Evolutionary conservation across 2,113 vertebrate genomes (phyloP).

Genomic region (Lagenorhynchus albirostris): DNA sequence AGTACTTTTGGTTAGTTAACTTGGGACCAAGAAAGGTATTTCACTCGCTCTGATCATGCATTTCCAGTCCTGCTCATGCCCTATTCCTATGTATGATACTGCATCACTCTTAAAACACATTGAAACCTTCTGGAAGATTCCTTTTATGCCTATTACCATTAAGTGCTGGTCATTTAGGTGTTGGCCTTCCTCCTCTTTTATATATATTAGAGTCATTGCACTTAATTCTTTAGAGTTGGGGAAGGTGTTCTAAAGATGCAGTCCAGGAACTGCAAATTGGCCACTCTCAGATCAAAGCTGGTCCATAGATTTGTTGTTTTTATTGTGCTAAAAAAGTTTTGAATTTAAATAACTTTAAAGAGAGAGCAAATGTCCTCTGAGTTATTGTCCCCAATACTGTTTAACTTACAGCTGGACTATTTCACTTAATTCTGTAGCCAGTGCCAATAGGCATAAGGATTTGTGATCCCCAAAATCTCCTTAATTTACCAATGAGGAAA

Average conservation of each 20-base stretch:
- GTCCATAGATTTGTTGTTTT: neutral
- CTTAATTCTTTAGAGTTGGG: neutral
- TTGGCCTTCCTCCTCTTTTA: neutral
- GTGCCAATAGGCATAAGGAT: neutral
- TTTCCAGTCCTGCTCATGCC: neutral
- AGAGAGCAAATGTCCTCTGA: neutral
- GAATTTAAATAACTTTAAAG: neutral
- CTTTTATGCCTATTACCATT: neutral
- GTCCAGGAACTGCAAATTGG: neutral
- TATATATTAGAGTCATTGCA: neutral
- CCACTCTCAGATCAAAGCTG: neutral
- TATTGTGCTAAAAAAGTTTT: neutral
- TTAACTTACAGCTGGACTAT: neutral
- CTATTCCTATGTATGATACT: neutral
- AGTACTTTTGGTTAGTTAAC: neutral
- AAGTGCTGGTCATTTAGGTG: neutral
- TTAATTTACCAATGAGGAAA: neutral
- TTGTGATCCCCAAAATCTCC: neutral
- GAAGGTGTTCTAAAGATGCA: neutral
- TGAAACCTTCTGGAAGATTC: neutral
- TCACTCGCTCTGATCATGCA: neutral
- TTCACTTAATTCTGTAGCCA: conserved; percentile 1
- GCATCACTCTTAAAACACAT: neutral
- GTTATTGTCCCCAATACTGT: neutral
- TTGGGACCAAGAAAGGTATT: neutral